These are phyloP conservation scores for Andricus grossulariae DNA, from an alignment of 1,140 invertebrate genomes.

Conservation along the genomic window DNA sequence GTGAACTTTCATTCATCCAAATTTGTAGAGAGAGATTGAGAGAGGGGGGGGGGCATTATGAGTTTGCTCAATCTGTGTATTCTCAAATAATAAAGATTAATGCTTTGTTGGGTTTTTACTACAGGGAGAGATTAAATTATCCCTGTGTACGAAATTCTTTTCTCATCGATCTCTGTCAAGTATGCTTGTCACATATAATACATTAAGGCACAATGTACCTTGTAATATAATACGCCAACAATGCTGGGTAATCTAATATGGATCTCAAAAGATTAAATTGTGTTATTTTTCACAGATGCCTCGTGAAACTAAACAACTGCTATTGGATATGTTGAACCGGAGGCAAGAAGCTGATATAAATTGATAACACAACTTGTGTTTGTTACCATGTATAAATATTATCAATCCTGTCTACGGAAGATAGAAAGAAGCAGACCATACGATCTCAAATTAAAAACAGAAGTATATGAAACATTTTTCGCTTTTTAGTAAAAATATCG, in stretches of 20 bases:
- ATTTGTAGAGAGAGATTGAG: too few relatives aligned
- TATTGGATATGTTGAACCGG: neutral
- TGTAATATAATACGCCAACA: constrained; percentile 12
- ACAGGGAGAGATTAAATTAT: neutral
- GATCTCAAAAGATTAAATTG: constrained; percentile 14
- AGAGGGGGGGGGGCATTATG: too few relatives aligned
- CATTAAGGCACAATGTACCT: constrained; percentile 19
- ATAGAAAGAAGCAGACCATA: too few relatives aligned
- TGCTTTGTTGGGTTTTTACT: constrained; percentile 1
- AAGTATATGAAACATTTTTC: too few relatives aligned
- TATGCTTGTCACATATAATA: constrained; percentile 20
- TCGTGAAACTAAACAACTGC: neutral
- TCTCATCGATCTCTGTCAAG: constrained; percentile 19
- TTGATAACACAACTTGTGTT: too few relatives aligned
- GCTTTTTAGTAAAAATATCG: too few relatives aligned
- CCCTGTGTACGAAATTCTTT: neutral
- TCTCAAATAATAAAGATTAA: constrained; percentile 10
- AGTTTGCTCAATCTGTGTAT: neutral
- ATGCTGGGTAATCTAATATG: constrained; percentile 9
- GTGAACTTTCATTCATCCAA: too few relatives aligned
- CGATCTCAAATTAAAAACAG: too few relatives aligned
- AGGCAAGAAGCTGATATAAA: too few relatives aligned
- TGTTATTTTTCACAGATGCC: constrained; percentile 6
- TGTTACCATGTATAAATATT: too few relatives aligned
- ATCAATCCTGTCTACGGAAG: too few relatives aligned